Evolutionary conservation across 2,888 invertebrate species (phyloP), one percentile per base, ranked within the genome.

Genomic region (Toxonevra muliebris): DNA sequence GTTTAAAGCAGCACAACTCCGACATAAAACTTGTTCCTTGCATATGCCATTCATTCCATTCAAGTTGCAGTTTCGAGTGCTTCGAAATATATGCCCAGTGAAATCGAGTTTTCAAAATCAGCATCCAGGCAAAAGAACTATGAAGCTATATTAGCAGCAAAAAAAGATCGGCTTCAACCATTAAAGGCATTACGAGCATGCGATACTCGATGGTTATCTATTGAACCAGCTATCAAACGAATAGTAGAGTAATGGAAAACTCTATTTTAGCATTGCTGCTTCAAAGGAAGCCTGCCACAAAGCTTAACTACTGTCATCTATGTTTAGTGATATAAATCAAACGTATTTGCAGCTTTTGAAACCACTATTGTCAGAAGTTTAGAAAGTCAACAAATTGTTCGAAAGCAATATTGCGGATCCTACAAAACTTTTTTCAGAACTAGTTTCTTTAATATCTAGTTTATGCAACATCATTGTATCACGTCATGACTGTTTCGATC

Each of bases 41-140:
- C 30, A 50, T 69, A 12, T 69, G 60, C n/a, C 63, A 66, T 48
- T 19, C 63, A 66, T 48, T 69, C 69, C 8, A 20, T 64, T n/a
- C 69, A 69, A 20, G 13, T 69, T 11, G 64, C 64, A 41, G 57
- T 59, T 41, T 63, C 63, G 9, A 60, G 59, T 43, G 66, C 66
- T 11, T 40, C 57, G 9, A 57, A 57, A 57, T 5, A 40, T 40
- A 30, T 61, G 48, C 61, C 50, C 20, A 40, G 30, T 48, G 60
- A 61, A 20, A 30, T 61, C 13, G 61, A 61, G n/a, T 61, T 61
- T 50, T 19, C 61, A 2, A 48, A 61, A n/a, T 48, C 61, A 4
- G 61, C 48, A 9, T 13, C 30, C 11, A 48, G 61, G 12, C 61
- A 61, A 61, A 20, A 40, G 5, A 19, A 61, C 2, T 61, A 50